Evolutionary conservation across 2,888 invertebrate genomes (phyloP), one percentile per base, ranked within the genome.

Genomic region (Timema podura): DNA sequence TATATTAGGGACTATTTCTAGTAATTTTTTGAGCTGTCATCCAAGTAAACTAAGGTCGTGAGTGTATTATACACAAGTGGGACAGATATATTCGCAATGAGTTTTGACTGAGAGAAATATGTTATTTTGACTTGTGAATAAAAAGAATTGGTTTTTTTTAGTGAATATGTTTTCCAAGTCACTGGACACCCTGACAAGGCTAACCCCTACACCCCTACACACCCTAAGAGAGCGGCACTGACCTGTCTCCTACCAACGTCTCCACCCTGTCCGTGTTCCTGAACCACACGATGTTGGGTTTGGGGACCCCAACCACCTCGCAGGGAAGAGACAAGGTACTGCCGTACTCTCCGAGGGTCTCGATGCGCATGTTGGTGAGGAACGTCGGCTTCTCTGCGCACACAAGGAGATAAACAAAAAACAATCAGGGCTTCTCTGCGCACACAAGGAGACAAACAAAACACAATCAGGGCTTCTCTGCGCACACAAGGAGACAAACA

Each of bases 281-380:
- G 78, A 89, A 93, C 98, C 98, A 98, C 13, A 89, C 89, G 59
- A 96, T 89, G 74, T 88, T 87, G 2, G 97, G 96, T 72, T 87
- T 83, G 0, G 97, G 97, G 73, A 92, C 91, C 1, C 96, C 98
- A 68, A 89, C 88, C 13, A 92, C 93, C 78, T 93, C 91, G 81
- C 98, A 98, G 13, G 92, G 88, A 75, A 98, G 82, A 70, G 87
- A 87, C 16, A 94, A 88, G 69, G 89, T 87, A 57, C 90, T 88
- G 0, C 94, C 93, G 77, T 93, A 94, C 81, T 95, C 95, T 3
- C 91, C 93, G 69, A 91, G 86, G 0, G 92, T 93, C 81, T 95
- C 94, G 0, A 89, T 85, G 76, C 91, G 90, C 73, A 91, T 83
- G 77, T 85, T 88, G 48, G 87, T 87, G 68, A 88, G 82, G 80